Percentiles rank a stretch among this genome's conserved stretches.
Conservation (phyloP, 2,113 vertebrate genomes). For the Tinamus guttatus region DNA sequence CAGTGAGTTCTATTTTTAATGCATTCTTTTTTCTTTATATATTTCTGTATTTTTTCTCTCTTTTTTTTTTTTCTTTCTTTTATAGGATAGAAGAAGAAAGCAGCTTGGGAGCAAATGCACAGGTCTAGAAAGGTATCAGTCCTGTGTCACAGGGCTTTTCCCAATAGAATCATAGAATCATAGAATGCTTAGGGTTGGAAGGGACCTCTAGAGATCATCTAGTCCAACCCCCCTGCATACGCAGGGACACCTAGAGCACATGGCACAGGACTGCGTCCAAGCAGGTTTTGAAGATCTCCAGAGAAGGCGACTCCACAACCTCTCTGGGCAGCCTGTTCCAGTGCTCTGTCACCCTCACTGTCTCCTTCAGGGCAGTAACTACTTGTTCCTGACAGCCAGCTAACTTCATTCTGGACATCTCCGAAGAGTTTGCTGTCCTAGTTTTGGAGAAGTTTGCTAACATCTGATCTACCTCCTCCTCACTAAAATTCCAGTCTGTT, state of each 20-base stretch:
- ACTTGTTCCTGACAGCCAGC: neutral
- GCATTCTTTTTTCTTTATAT: neutral
- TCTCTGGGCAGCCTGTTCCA: too few species aligned
- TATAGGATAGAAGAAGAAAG: neutral
- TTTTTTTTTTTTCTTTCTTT: neutral
- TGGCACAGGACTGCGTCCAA: too few species aligned
- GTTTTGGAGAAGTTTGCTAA: neutral
- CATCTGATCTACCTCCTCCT: neutral
- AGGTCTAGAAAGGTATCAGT: neutral
- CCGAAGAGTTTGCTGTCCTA: neutral
- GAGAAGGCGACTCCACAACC: too few species aligned
- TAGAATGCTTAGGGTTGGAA: too few species aligned
- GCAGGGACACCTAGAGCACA: too few species aligned
- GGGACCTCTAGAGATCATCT: too few species aligned
- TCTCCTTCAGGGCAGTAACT: neutral
- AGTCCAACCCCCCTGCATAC: too few species aligned
- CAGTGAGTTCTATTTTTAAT: constrained; percentile 25
- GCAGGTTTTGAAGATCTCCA: too few species aligned
- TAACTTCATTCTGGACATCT: neutral
- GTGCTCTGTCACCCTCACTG: too few species aligned
- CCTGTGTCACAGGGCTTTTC: neutral
- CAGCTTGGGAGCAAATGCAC: neutral
- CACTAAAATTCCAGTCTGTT: neutral
- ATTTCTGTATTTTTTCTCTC: neutral
- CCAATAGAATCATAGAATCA: too few species aligned